Base-by-base conservation (phyloP, 2,888 invertebrate genomes). In the Cheilosia pagana region DNA sequence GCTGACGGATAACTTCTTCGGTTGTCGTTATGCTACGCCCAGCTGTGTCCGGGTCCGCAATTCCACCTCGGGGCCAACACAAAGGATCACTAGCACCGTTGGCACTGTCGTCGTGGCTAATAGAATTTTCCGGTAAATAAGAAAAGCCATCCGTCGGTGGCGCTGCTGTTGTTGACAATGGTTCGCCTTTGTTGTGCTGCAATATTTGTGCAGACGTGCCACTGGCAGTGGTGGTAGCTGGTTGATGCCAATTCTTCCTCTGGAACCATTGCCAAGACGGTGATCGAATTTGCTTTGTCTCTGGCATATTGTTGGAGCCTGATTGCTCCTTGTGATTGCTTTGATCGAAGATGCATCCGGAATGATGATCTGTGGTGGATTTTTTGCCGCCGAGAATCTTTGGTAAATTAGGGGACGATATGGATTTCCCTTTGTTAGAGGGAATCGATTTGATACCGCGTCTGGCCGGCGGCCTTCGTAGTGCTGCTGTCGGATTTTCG, bases 121-220 rank as follows among this genome's bases (percentile, higher is more conserved):
- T 81, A 81, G 85, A 71, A 71, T 85, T 81, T 81, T 81, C 85
- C 85, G 81, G 81, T 85, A 75, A 85, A 76, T 85, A 85, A 81
- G 75, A 71, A 75, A 81, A 71, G 67, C 65, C 67, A 85, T 85
- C 67, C 55, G 55, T 70, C 57, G 63, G 16, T 70, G 63, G 23
- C 14, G 31, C 23, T 31, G 48, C 67, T 55, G 75, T 57, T 74
- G 79, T 63, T 74, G 63, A 70, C 68, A 75, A 43, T 62, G 78
- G 67, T 43, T 70, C 57, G 2, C 68, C 76, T 41, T 55, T 71
- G 65, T 75, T 74, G 53, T 52, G 39, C 23, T 71, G 59, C 65
- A 48, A 45, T 74, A n/a, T 31, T 74, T 45, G 45, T 23, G 59
- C 31, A 10, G 60, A 25, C 48, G 7, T 62, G 50, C n/a, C 16